Conservation (phyloP, 2,797 vertebrate species). For the Mallotus villosus region DNA sequence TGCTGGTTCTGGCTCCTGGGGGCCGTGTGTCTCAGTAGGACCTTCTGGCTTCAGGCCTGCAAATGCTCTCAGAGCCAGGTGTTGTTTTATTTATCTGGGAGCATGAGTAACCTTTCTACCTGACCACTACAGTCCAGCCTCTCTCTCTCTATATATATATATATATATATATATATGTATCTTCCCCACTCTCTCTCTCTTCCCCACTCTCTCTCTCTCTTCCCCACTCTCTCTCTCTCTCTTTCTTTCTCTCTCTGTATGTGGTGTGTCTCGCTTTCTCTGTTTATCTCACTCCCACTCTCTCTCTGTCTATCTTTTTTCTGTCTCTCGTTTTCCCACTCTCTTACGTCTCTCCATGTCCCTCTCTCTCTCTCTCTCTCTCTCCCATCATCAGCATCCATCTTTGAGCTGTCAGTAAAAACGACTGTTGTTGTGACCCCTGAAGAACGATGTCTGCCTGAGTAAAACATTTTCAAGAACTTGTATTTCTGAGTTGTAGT, state of each 20-base stretch:
- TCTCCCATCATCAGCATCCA: not conserved
- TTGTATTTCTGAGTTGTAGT: not conserved
- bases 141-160: conserved; percentile 13
- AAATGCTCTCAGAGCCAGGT: conserved; percentile 22
- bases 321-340: too few species aligned
- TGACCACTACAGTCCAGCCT: conserved; percentile 28
- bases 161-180: too few species aligned
- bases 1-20: conserved; percentile 18
- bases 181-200: not conserved
- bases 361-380: too few species aligned
- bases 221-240: too few species aligned
- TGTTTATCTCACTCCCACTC: too few species aligned
- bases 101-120: conserved; percentile 39
- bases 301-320: too few species aligned
- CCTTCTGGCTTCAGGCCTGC: conserved; percentile 33
- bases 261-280: too few species aligned
- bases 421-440: too few species aligned
- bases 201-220: not conserved
- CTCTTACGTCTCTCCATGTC: too few species aligned
- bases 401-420: too few species aligned
- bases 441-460: not conserved
- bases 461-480: not conserved
- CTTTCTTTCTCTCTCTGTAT: too few species aligned
- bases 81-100: conserved; percentile 43
- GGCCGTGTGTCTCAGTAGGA: conserved; percentile 25